Evolutionary conservation across 2,888 invertebrate species (phyloP).

Genomic region (Geotrupes spiniger): DNA sequence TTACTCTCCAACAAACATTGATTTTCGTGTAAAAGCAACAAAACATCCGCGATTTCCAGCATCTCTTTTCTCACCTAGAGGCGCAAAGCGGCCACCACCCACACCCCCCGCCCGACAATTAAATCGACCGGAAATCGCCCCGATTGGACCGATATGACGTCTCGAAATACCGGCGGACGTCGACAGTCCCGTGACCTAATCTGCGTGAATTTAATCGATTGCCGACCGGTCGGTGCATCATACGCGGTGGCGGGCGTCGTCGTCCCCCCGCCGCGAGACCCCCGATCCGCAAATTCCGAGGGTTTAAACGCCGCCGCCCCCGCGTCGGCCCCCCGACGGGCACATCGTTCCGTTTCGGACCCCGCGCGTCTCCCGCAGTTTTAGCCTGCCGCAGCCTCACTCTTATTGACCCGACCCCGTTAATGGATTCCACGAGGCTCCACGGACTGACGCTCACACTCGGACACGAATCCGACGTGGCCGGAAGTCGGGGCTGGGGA

Average conservation of each 20-base stretch:
- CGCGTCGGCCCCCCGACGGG: constrained; percentile 37
- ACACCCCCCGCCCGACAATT: background rate
- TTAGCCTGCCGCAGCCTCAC: constrained; percentile 25
- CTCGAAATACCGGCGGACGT: background rate
- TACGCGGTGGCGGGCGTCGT: constrained; percentile 24
- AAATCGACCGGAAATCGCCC: background rate
- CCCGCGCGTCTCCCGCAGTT: constrained; percentile 40
- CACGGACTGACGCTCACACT: constrained; percentile 10
- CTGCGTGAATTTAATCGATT: constrained; percentile 29
- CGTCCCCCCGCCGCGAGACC: constrained; percentile 54
- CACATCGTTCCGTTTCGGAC: constrained; percentile 13
- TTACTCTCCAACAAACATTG: constrained; percentile 21
- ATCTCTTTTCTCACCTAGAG: constrained; percentile 2
- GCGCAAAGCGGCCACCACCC: background rate
- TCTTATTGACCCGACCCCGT: constrained; percentile 31
- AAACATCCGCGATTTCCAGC: constrained; percentile 16
- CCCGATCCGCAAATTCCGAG: constrained; percentile 21
- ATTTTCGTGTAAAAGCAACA: constrained; percentile 22
- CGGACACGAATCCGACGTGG: constrained; percentile 17
- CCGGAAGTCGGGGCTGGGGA: too few relatives aligned
- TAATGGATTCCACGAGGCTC: constrained; percentile 26
- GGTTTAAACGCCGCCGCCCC: constrained; percentile 35
- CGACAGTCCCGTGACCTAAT: constrained; percentile 19
- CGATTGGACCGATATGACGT: background rate
- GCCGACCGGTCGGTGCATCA: constrained; percentile 25